Evolutionary conservation across 2,888 invertebrate genomes (phyloP), one percentile per base, ranked within the genome.

Genomic region (Phalangium opilio): DNA sequence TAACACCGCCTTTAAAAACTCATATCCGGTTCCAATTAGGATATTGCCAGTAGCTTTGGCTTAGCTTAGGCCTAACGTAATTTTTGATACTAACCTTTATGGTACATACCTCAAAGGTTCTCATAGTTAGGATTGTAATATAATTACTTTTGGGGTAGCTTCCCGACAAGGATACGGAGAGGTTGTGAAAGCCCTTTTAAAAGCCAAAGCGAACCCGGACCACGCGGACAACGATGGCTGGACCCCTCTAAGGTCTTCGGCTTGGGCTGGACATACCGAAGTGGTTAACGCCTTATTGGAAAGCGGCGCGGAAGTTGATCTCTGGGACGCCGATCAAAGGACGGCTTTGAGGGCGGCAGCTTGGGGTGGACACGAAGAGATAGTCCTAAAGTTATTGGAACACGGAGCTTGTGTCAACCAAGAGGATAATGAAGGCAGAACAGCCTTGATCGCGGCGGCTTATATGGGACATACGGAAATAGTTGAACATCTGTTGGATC

Each of bases 381-480:
- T 70, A 34, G 71, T 70, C 21, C 56, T 61, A n/a, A 34, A 58
- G 50, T 45, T 63, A 53, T 57, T 71, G 15, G 59, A 61, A 39
- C 60, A 63, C 34, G 68, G 63, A 5, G 70, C 70, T 3, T 63
- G 64, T 44, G 68, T 69, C 1, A 68, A 70, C 57, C 63, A 63
- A 50, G 64, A 64, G 3, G 70, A 70, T 59, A 65, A 64, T 45
- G 69, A 71, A 51, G 70, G 70, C 1, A 59, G 70, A 8, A 70
- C 70, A 3, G 67, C 71, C 5, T 62, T 71, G 19, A 70, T 70
- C 44, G 69, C 70, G 11, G 71, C 70, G 1, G 89, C 91, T 0
- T 93, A 91, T 67, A 93, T 91, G 91, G 87, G 89, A 0, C 89
- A 90, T 67, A 79, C 81, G n/a, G 84, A 85, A 60, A 87, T 89